Conservation (phyloP, 2,113 vertebrate genomes). For the Brachionichthys hirsutus region DNA sequence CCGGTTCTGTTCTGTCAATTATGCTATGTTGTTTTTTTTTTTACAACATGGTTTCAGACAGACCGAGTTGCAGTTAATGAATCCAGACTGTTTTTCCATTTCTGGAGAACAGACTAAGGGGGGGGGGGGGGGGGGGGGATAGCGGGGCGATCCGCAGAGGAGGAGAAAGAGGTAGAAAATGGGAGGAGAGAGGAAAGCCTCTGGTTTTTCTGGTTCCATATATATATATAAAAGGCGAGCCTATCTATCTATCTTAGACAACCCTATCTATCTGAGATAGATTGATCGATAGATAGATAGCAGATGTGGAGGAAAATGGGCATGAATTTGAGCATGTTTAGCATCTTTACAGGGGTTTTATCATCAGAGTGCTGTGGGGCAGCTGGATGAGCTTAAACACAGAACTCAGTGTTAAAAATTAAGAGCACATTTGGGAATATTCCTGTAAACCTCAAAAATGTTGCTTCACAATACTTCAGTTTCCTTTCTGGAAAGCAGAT, state of each 20-base stretch:
- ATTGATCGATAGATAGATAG: too few relatives aligned
- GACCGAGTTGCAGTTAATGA: conserved; percentile 64
- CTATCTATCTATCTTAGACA: too few relatives aligned
- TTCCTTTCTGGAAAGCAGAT: conserved; percentile 62
- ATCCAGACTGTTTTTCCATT: conserved; percentile 65
- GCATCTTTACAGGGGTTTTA: too few relatives aligned
- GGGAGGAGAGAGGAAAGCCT: conserved; percentile 49
- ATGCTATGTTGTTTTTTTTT: conserved; percentile 51
- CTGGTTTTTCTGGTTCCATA: conserved; percentile 15
- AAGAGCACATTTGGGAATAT: conserved; percentile 70
- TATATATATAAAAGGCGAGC: too few relatives aligned
- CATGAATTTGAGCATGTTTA: too few relatives aligned
- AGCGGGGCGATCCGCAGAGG: too few relatives aligned
- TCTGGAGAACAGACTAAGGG: conserved; percentile 48
- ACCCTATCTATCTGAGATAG: too few relatives aligned
- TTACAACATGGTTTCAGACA: conserved; percentile 60
- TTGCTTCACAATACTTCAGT: conserved; percentile 65
- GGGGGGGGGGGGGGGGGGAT: conserved; percentile 34
- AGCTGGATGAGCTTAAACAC: conserved; percentile 68
- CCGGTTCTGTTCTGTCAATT: conserved; percentile 62
- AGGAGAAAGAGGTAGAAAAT: conserved; percentile 36
- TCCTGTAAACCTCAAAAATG: conserved; percentile 72
- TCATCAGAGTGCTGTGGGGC: conserved; percentile 40
- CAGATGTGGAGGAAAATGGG: too few relatives aligned
- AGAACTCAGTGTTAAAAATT: conserved; percentile 63